Base-by-base conservation (phyloP, 1,140 invertebrate genomes). In the Lucilia sericata region DNA sequence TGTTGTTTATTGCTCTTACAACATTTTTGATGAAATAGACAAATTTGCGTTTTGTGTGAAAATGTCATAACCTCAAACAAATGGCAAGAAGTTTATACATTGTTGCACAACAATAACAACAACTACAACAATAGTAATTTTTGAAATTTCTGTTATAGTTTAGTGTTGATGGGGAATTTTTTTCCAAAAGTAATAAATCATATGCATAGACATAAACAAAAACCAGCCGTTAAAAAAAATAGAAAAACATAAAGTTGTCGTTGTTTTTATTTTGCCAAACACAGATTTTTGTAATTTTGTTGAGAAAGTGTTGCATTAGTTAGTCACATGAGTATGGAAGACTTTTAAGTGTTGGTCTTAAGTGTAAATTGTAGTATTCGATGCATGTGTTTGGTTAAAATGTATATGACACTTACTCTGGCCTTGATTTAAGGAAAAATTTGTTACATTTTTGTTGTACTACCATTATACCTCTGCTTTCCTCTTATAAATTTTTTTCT, bases 21-120 rank as follows among this genome's bases (percentile, higher is more conserved):
- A 70, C 65, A 70, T 49, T 19, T 80, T 80, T 80, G 76, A 80
- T 80, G 76, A 80, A 80, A 80, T 80, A 80, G 76, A 80, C 76
- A 80, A 80, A 80, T 80, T 80, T 80, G 76, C 76, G 76, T 80
- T 80, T 80, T 80, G 42, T 80, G 42, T 80, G 76, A 80, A 80
- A 80, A 80, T 80, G 76, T 80, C 76, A 80, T 80, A 80, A 80
- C 76, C 76, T 80, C 76, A 80, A 80, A 80, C 76, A 80, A 80
- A 80, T 80, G 42, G 65, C n/a, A 70, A 70, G 65, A 70, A 70
- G 65, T 70, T 70, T 70, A 70, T 70, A 70, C 65, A 70, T 70
- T 70, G 65, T 70, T 70, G 13, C 17, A 55, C 42, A 42, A 42
- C 42, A 42, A 55, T 12, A 21, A n/a, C 9, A 70, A 70, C 65